Evolutionary conservation across 2,797 vertebrate genomes (phyloP).

Genomic region (Sparidentex hasta): DNA sequence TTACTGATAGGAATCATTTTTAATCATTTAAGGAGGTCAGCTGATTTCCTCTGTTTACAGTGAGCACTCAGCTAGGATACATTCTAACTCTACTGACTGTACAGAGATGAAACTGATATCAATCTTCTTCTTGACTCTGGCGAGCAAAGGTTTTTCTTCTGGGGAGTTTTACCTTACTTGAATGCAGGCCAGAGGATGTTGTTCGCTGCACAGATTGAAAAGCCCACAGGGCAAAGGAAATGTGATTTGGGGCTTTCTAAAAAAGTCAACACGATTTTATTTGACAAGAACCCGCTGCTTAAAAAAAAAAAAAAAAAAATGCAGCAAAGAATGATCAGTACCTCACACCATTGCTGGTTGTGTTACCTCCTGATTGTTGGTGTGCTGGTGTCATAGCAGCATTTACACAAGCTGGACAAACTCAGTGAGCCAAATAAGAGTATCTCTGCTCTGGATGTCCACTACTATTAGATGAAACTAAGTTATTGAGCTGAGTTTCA

Average conservation of each 20-base stretch:
- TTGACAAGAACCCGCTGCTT: not conserved
- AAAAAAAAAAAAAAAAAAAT: no score
- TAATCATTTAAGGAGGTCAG: not conserved
- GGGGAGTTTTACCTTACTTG: no score
- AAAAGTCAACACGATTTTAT: no score
- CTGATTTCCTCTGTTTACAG: not conserved
- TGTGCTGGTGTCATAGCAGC: not conserved
- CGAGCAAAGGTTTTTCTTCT: no score
- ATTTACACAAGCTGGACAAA: not conserved
- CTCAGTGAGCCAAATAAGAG: not conserved
- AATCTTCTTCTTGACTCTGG: not conserved
- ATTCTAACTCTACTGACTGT: not conserved
- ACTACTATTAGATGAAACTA: not conserved
- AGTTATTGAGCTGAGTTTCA: not conserved
- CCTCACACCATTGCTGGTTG: not conserved
- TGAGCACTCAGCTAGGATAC: not conserved
- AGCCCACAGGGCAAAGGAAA: no score
- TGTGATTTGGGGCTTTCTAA: no score
- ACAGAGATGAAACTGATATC: not conserved
- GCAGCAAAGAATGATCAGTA: not conserved
- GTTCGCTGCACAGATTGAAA: no score
- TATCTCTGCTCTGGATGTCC: no score
- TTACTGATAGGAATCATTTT: not conserved
- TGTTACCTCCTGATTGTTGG: not conserved
- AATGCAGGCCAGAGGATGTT: no score